Conservation (phyloP, 1,140 invertebrate species). For the Plectrocnemia conspersa region DNA sequence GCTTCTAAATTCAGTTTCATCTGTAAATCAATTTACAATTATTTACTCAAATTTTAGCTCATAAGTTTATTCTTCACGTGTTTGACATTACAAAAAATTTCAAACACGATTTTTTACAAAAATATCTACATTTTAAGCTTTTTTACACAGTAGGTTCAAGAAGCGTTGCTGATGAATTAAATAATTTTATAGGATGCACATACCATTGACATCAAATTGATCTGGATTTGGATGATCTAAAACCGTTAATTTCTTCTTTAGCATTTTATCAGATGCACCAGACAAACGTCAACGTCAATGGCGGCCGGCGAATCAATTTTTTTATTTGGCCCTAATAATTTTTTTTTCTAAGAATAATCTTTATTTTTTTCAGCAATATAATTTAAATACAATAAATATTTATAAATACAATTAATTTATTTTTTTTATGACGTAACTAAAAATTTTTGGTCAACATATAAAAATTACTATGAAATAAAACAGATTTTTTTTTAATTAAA, state of each 20-base stretch:
- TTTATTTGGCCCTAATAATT: too few species aligned
- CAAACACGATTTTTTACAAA: not conserved
- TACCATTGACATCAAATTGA: conserved; percentile 63
- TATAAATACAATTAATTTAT: too few species aligned
- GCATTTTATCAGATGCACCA: too few species aligned
- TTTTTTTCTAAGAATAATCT: too few species aligned
- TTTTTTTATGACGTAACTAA: too few species aligned
- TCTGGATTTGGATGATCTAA: conserved; percentile 70
- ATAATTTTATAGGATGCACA: conserved; percentile 28
- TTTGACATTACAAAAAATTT: conserved; percentile 18
- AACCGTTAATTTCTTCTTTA: conserved; percentile 67
- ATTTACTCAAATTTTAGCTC: conserved; percentile 19
- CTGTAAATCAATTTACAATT: conserved; percentile 49
- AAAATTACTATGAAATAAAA: too few species aligned
- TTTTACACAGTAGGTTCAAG: not conserved
- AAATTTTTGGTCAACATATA: too few species aligned
- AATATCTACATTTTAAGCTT: not conserved
- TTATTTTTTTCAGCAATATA: too few species aligned
- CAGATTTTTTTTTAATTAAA: too few species aligned
- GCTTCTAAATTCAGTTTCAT: conserved; percentile 72
- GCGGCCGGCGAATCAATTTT: too few species aligned
- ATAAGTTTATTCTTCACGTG: conserved; percentile 9
- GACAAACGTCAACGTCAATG: too few species aligned
- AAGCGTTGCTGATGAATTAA: conserved; percentile 9
- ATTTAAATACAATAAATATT: too few species aligned